Evolutionary conservation across 2,888 invertebrate species (phyloP).

Genomic region (Lepidochrysops patricia): DNA sequence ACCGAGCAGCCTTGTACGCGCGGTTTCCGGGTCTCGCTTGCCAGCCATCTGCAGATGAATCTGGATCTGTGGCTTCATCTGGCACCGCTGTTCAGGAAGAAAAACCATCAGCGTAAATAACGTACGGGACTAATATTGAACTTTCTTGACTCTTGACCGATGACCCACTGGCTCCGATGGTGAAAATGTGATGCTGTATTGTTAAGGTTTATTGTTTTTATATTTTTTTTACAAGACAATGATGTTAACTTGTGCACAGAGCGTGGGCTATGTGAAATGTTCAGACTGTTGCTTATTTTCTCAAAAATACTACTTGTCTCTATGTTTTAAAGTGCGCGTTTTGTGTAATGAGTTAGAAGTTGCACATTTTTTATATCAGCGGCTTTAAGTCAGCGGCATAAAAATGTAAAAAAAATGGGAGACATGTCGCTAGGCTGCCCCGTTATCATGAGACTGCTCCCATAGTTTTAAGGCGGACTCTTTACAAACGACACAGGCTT

Average conservation of each 20-base stretch:
- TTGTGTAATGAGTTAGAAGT: conserved; percentile 59
- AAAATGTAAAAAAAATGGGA: conserved; percentile 51
- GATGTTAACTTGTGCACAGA: conserved; percentile 62
- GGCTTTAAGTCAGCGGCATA: conserved; percentile 51
- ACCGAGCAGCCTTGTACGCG: conserved; percentile 82
- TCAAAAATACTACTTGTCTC: conserved; percentile 28
- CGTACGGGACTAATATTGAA: neutral
- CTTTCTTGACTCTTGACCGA: conserved; percentile 20
- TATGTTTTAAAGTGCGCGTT: conserved; percentile 68
- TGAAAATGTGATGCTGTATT: conserved; percentile 52
- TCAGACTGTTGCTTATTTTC: conserved; percentile 31
- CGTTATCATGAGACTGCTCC: conserved; percentile 62
- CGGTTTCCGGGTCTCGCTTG: conserved; percentile 86
- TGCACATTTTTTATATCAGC: conserved; percentile 68
- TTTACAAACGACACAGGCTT: conserved; percentile 50
- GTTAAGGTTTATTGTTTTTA: conserved; percentile 58
- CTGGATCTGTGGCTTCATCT: conserved; percentile 79
- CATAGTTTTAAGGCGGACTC: conserved; percentile 51
- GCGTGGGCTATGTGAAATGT: conserved; percentile 59
- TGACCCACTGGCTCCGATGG: conserved; percentile 41
- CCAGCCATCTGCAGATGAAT: conserved; percentile 75
- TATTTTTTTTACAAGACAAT: conserved; percentile 59
- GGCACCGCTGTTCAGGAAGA: conserved; percentile 80
- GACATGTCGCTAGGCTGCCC: conserved; percentile 52
- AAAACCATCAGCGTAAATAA: conserved; percentile 75